phyloP scores from a whole-genome alignment of 1,140 invertebrate species.

The Helicoverpa armigera region DNA sequence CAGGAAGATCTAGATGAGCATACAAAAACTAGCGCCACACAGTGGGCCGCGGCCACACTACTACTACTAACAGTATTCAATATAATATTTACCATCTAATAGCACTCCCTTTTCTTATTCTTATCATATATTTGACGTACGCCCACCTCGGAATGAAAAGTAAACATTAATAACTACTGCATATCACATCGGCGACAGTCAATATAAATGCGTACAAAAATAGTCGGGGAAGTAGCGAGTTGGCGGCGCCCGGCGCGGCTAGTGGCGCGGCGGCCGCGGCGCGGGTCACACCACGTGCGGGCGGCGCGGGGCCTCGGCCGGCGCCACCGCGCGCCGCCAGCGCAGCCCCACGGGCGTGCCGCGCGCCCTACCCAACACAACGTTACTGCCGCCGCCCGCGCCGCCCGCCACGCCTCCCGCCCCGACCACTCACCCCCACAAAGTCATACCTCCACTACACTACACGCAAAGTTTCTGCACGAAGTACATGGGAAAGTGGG shows the following conservation, averaged over 20 bases:
- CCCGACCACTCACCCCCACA: neutral
- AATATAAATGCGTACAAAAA: conserved; percentile 50
- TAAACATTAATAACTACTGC: conserved; percentile 61
- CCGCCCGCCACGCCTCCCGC: conserved; percentile 50
- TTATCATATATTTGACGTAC: conserved; percentile 65
- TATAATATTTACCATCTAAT: conserved; percentile 64
- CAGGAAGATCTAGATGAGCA: conserved; percentile 28
- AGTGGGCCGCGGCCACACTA: neutral
- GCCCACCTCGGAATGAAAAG: conserved; percentile 69
- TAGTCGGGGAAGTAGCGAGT: conserved; percentile 17
- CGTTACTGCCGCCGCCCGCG: conserved; percentile 58
- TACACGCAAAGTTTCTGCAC: too few species aligned
- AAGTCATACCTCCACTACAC: too few species aligned
- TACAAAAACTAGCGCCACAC: conserved; percentile 33
- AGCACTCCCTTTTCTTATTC: conserved; percentile 62
- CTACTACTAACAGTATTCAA: neutral
- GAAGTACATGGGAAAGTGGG: too few species aligned
- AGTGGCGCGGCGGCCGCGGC: conserved; percentile 32
- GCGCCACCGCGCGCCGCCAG: conserved; percentile 66
- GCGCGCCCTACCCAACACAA: conserved; percentile 63
- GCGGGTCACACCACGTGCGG: conserved; percentile 67
- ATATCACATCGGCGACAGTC: conserved; percentile 45
- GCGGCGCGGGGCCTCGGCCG: conserved; percentile 49
- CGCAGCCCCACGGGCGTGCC: conserved; percentile 59
- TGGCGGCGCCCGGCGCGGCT: neutral